Percentiles rank a stretch among this genome's conserved stretches.
These are phyloP conservation scores for human DNA, from an alignment of 2,113 vertebrate genomes.

Conservation along the genomic window DNA sequence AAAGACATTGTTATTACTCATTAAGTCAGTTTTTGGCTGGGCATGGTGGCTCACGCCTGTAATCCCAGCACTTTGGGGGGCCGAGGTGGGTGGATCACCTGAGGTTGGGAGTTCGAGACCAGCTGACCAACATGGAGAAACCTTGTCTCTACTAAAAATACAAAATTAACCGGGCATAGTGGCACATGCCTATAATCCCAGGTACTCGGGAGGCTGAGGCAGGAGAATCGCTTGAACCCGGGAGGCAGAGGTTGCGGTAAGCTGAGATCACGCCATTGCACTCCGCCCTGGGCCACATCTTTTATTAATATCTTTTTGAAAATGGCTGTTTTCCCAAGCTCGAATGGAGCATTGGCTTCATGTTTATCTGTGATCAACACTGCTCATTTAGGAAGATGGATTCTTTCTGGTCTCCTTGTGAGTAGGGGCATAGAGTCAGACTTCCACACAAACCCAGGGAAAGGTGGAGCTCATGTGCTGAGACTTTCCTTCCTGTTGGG, in stretches of 20 bases:
- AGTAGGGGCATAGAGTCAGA: not conserved
- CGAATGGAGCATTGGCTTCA: conserved; percentile 37
- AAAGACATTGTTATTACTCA: not conserved
- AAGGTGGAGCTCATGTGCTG: not conserved
- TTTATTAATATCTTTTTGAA: conserved; percentile 48
- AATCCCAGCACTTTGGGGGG: no score
- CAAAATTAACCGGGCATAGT: no score
- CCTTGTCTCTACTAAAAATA: no score
- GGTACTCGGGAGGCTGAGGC: no score
- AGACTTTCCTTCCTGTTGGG: not conserved
- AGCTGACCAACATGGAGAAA: no score
- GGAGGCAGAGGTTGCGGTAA: no score
- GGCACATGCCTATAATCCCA: no score
- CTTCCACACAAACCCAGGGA: not conserved
- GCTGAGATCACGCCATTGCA: no score
- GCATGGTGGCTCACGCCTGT: no score
- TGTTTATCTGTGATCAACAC: not conserved
- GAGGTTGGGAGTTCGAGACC: no score
- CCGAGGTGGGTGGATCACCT: no score
- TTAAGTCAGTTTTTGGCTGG: not conserved
- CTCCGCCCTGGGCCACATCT: not conserved
- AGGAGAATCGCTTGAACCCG: no score
- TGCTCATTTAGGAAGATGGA: not conserved
- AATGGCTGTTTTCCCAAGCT: conserved; percentile 42
- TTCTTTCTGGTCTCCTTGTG: not conserved